phyloP scores from a whole-genome alignment of 1,140 invertebrate species.

The Physella acuta region DNA sequence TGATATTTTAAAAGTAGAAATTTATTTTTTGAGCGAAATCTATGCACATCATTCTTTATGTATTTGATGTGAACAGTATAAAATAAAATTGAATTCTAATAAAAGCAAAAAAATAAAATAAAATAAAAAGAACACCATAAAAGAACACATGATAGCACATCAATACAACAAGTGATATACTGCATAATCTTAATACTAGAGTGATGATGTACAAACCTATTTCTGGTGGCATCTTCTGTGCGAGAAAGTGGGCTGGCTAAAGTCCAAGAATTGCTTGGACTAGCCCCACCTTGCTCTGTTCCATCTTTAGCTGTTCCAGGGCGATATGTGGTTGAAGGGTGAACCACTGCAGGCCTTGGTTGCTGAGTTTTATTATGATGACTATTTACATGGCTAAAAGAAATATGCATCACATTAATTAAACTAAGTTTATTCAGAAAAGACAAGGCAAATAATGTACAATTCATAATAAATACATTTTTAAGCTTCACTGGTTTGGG shows the following conservation, averaged over 20 bases:
- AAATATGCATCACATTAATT: too few relatives aligned
- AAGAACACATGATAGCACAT: background rate
- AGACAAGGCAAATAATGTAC: too few relatives aligned
- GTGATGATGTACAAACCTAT: conserved; percentile 40
- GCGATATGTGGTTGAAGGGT: conserved; percentile 15
- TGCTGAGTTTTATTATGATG: conserved; percentile 14
- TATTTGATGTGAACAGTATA: too few relatives aligned
- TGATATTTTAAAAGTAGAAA: too few relatives aligned
- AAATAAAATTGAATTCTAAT: too few relatives aligned
- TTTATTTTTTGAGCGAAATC: too few relatives aligned
- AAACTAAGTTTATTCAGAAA: too few relatives aligned
- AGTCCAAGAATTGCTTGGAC: conserved; percentile 42
- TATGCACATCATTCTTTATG: too few relatives aligned
- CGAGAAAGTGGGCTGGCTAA: conserved; percentile 47
- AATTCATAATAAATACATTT: too few relatives aligned
- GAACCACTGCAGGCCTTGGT: background rate
- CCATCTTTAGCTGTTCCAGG: conserved; percentile 17
- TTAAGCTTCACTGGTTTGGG: too few relatives aligned
- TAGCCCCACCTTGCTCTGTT: conserved; percentile 23
- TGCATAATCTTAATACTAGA: too few relatives aligned
- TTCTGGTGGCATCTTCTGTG: conserved; percentile 40
- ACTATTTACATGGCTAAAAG: conserved; percentile 24
- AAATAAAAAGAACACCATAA: background rate
- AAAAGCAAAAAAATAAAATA: too few relatives aligned
- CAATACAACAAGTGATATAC: background rate